Conservation (phyloP, 2,888 invertebrate genomes). For the Scaptomyza reducta region DNA sequence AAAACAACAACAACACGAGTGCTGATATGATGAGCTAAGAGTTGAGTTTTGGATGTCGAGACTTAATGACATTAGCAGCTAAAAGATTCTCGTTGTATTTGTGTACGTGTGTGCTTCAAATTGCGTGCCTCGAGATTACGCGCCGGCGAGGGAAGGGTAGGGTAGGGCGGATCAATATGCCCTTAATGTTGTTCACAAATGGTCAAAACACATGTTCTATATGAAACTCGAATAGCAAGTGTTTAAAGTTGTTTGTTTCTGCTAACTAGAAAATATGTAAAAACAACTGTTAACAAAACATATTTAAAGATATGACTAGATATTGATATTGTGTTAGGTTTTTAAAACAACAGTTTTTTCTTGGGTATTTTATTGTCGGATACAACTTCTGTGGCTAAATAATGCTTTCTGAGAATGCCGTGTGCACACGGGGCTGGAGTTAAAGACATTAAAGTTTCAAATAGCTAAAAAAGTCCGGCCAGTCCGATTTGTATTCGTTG, state of each 20-base stretch:
- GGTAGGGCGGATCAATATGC: neutral
- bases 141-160: neutral
- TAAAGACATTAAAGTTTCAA: constrained; percentile 27
- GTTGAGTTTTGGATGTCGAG: neutral
- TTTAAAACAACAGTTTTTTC: no score
- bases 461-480: constrained; percentile 19
- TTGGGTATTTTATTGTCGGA: constrained; percentile 6
- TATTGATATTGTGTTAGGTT: no score
- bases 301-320: neutral
- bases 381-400: neutral
- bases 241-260: neutral
- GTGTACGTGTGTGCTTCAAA: neutral
- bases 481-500: constrained; percentile 8
- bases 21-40: constrained; percentile 17
- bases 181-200: constrained; percentile 59
- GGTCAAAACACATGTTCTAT: constrained; percentile 32
- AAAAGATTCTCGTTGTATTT: neutral
- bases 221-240: constrained; percentile 18
- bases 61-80: constrained; percentile 32
- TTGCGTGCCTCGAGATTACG: constrained; percentile 21
- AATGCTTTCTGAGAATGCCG: constrained; percentile 56
- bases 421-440: constrained; percentile 32
- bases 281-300: no score
- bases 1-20: neutral
- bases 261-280: no score